Percentiles rank a stretch among this genome's conserved stretches.
phyloP scores from a whole-genome alignment of 2,888 invertebrate genomes.

The Lasioglossum malachurum region DNA sequence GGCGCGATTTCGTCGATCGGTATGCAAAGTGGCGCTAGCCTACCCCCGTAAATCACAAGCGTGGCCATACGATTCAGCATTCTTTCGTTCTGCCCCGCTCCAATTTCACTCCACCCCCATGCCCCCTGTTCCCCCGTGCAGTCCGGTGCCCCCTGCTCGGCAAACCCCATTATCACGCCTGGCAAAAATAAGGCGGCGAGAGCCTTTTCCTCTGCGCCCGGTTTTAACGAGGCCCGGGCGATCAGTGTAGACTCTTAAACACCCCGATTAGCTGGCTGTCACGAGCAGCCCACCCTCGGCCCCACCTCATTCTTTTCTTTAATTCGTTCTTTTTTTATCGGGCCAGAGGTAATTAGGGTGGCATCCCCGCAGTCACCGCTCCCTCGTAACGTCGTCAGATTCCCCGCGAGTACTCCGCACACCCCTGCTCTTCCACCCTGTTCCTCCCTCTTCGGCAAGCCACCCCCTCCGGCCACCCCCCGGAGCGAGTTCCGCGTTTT shows the following conservation, averaged over 20 bases:
- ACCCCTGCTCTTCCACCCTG: neutral
- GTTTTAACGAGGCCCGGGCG: conserved; percentile 84
- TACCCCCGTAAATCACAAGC: conserved; percentile 78
- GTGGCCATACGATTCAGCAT: conserved; percentile 72
- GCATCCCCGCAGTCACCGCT: conserved; percentile 83
- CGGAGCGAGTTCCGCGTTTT: conserved; percentile 77
- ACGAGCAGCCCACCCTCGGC: conserved; percentile 83
- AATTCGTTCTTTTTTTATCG: conserved; percentile 83
- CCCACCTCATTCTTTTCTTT: conserved; percentile 84
- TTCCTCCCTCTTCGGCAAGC: conserved; percentile 12
- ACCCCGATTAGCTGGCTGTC: conserved; percentile 85
- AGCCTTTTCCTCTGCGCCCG: conserved; percentile 76
- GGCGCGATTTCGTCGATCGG: conserved; percentile 75
- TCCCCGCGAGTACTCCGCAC: conserved; percentile 10
- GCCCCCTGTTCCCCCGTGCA: conserved; percentile 5
- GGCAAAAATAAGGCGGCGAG: conserved; percentile 81
- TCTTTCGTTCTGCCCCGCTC: conserved; percentile 64
- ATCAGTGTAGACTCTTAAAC: conserved; percentile 85
- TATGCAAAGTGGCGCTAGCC: conserved; percentile 78
- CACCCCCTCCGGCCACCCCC: conserved; percentile 50
- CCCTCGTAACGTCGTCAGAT: conserved; percentile 66
- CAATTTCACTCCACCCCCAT: conserved; percentile 37
- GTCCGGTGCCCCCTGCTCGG: conserved; percentile 45
- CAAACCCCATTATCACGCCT: conserved; percentile 83
- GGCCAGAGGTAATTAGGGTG: conserved; percentile 84